phyloP scores from a whole-genome alignment of 2,113 vertebrate species.

The Varanus salvator region DNA sequence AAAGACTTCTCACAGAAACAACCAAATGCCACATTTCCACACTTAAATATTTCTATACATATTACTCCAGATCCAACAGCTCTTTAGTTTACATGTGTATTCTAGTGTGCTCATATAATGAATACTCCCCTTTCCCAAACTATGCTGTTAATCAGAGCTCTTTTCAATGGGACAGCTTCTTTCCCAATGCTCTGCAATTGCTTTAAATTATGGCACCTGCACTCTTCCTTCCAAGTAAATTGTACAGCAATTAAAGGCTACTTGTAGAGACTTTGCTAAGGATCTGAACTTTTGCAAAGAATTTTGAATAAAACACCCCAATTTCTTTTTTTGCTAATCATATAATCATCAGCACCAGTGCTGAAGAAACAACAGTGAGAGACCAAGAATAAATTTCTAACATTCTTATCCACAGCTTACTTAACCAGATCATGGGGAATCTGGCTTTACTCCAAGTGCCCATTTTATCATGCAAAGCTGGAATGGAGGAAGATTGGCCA shows the following conservation, averaged over 20 bases:
- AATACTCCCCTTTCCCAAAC: not conserved
- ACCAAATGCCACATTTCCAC: not conserved
- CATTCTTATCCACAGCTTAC: not conserved
- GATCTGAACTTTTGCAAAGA: not conserved
- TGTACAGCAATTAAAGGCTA: not conserved
- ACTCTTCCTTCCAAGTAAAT: not conserved
- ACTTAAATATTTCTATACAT: too few relatives aligned
- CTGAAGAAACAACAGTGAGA: not conserved
- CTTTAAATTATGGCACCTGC: constrained; percentile 5
- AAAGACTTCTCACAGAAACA: not conserved
- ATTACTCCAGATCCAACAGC: not conserved
- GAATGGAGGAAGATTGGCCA: not conserved
- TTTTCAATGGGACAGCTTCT: not conserved
- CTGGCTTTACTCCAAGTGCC: not conserved
- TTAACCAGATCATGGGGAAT: not conserved
- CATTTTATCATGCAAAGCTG: not conserved
- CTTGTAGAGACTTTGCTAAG: not conserved
- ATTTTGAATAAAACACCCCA: not conserved
- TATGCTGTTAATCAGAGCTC: not conserved
- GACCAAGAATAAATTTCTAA: not conserved
- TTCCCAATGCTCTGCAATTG: not conserved
- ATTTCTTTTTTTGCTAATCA: not conserved
- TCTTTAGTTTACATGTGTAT: not conserved
- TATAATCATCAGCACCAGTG: not conserved
- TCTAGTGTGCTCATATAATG: not conserved